Evolutionary conservation across 92 coral and sea anemone genomes (phyloP).

Genomic region (Pocillopora grandis): DNA sequence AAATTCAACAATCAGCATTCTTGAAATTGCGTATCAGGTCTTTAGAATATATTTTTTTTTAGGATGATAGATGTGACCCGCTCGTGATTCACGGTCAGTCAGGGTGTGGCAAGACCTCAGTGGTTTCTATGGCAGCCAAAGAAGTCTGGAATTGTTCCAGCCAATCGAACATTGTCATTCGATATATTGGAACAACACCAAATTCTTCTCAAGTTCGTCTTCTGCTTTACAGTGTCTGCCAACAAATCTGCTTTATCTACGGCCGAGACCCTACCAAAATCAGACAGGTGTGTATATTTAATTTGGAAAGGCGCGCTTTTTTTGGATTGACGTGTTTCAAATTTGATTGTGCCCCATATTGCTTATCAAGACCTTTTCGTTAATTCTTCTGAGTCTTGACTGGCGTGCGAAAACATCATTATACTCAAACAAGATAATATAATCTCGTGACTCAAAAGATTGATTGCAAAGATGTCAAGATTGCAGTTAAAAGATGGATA

Average conservation of each 20-base stretch:
- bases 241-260: slow-evolving; percentile 62
- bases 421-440: too few species aligned
- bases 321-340: too few species aligned
- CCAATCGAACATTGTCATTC: slow-evolving; percentile 47
- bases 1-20: too few species aligned
- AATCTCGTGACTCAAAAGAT: too few species aligned
- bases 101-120: slow-evolving; percentile 73
- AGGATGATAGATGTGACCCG: slow-evolving; percentile 37
- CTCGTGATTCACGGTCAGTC: slow-evolving; percentile 65
- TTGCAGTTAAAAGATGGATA: too few species aligned
- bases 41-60: neutral
- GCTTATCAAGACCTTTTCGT: too few species aligned
- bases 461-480: too few species aligned
- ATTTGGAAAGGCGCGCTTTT: too few species aligned
- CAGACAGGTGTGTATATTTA: slow-evolving; percentile 46
- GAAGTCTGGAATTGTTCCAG: slow-evolving; percentile 43
- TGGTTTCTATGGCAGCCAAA: slow-evolving; percentile 65
- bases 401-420: too few species aligned
- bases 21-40: neutral
- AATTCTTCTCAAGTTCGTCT: slow-evolving; percentile 62
- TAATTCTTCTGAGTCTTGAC: too few species aligned
- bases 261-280: slow-evolving; percentile 39
- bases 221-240: slow-evolving; percentile 59
- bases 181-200: slow-evolving; percentile 71
- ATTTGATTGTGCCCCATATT: too few species aligned